Conservation (phyloP, 2,113 vertebrate genomes). For the Rallus limicola region DNA sequence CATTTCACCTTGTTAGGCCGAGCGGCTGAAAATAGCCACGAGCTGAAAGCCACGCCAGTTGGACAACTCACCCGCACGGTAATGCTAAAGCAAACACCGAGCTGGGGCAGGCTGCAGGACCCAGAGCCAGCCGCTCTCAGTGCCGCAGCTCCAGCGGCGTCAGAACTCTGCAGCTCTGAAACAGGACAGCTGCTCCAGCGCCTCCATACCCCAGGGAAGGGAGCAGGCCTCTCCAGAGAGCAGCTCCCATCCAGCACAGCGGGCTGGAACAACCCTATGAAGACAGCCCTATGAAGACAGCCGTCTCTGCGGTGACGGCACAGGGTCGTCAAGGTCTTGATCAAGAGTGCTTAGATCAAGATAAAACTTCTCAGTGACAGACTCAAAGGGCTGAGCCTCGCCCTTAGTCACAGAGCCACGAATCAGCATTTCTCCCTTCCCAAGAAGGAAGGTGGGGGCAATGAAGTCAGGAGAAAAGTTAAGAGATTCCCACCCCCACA, state of each 20-base stretch:
- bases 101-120: neutral
- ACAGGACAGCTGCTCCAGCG: fast-evolving
- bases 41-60: conserved; percentile 63
- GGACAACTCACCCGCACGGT: conserved; percentile 7
- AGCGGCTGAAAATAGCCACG: conserved; percentile 66
- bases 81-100: neutral
- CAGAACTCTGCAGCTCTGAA: neutral
- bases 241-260: neutral
- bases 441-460: neutral
- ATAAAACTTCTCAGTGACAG: fast-evolving
- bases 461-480: neutral
- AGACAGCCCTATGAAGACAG: neutral
- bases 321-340: too few species aligned
- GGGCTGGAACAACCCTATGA: neutral
- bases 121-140: fast-evolving
- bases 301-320: neutral
- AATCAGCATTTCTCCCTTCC: neutral
- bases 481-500: neutral
- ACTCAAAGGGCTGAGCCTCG: neutral
- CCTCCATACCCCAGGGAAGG: fast-evolving
- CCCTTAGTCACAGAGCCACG: neutral
- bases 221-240: neutral
- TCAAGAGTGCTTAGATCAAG: neutral
- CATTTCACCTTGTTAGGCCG: conserved; percentile 69
- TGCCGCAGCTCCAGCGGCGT: neutral